Evolutionary conservation across 2,888 invertebrate genomes (phyloP).

Genomic region (Drosophila fungiperda): DNA sequence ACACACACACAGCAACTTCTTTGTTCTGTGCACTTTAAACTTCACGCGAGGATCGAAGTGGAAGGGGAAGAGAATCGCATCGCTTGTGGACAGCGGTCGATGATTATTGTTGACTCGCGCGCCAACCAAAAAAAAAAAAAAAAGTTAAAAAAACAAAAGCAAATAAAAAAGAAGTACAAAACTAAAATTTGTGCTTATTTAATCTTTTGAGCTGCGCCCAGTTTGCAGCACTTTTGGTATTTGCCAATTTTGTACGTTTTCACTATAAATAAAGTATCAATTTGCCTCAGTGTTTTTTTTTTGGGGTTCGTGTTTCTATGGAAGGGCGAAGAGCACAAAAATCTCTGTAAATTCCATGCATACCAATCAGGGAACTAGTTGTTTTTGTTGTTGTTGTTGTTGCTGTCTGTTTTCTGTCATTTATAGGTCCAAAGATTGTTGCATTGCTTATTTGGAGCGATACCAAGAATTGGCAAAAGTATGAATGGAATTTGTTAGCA

Average conservation of each 20-base stretch:
- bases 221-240: slow-evolving; percentile 48
- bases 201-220: slow-evolving; percentile 57
- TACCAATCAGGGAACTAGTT: slow-evolving; percentile 37
- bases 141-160: slow-evolving; percentile 4
- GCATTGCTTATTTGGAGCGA: slow-evolving; percentile 54
- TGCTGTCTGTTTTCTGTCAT: slow-evolving; percentile 25
- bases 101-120: slow-evolving; percentile 53
- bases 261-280: slow-evolving; percentile 71
- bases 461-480: slow-evolving; percentile 47
- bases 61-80: slow-evolving; percentile 23
- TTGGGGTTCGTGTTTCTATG: slow-evolving; percentile 59
- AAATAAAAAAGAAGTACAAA: slow-evolving; percentile 7
- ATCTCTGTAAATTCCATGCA: slow-evolving; percentile 59
- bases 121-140: slow-evolving; percentile 33
- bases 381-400: slow-evolving; percentile 23
- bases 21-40: slow-evolving; percentile 41
- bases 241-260: slow-evolving; percentile 62
- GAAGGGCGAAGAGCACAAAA: slow-evolving; percentile 52
- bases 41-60: slow-evolving; percentile 12
- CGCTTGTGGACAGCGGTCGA: slow-evolving; percentile 32
- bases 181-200: slow-evolving; percentile 48
- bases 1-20: slow-evolving; percentile 17
- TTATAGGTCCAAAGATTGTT: slow-evolving; percentile 23
- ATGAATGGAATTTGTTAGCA: slow-evolving; percentile 52
- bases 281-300: slow-evolving; percentile 41